Percentiles rank a stretch among this genome's conserved stretches.
phyloP scores from a whole-genome alignment of 2,797 vertebrate species.

The Alcedo quadribrachys region DNA sequence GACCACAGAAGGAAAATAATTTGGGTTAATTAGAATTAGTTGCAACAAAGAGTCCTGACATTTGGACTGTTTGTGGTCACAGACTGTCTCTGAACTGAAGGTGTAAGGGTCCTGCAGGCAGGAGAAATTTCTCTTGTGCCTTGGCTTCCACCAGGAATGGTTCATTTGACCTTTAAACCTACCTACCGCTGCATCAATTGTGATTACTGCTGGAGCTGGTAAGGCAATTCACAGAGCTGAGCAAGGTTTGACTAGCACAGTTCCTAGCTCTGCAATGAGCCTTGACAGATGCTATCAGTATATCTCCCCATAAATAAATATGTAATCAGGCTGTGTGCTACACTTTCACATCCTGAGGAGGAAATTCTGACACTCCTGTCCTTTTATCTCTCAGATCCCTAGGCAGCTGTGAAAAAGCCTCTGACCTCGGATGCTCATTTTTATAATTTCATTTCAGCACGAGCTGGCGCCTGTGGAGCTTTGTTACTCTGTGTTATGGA shows the following conservation, averaged over 20 bases:
- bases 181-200: background rate
- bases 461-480: constrained; percentile 33
- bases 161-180: background rate
- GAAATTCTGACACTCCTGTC: constrained; percentile 48
- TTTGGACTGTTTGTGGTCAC: background rate
- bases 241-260: background rate
- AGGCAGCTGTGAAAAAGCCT: constrained; percentile 26
- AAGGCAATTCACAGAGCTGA: background rate
- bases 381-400: constrained; percentile 46
- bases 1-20: background rate
- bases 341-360: constrained; percentile 19
- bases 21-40: background rate
- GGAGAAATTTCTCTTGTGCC: background rate
- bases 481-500: background rate
- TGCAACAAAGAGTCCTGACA: background rate
- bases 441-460: background rate
- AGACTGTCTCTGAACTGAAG: background rate
- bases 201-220: background rate
- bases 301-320: constrained; percentile 53
- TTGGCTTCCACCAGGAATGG: background rate
- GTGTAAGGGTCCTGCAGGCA: background rate
- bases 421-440: constrained; percentile 43
- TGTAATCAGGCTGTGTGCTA: background rate
- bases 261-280: background rate
- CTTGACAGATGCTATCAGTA: constrained; percentile 35